phyloP scores from a whole-genome alignment of 64 coral and sea anemone species.

The Hydrozoanthus tunicans region DNA sequence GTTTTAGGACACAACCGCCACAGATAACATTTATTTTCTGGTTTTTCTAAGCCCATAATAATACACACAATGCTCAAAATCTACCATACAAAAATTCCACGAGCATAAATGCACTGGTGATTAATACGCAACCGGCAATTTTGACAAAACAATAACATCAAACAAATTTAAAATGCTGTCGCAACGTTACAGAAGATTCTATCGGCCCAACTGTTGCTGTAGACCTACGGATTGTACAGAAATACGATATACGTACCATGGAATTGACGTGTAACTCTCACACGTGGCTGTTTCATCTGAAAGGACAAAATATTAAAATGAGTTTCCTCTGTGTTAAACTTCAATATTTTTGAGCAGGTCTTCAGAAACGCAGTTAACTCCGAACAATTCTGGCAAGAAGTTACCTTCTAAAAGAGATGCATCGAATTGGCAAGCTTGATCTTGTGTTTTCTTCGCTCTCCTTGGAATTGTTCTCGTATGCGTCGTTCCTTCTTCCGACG shows the following conservation, averaged over 20 bases:
- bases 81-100: slow-evolving; percentile 14
- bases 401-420: slow-evolving; percentile 96
- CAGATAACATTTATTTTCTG: not conserved
- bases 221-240: slow-evolving; percentile 2
- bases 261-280: slow-evolving; percentile 85
- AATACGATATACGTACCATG: slow-evolving; percentile 72
- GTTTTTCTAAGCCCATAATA: not conserved
- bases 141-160: slow-evolving; percentile 66
- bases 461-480: slow-evolving; percentile 92
- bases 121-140: slow-evolving; percentile 47
- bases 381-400: not conserved
- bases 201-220: not conserved
- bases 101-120: slow-evolving; percentile 30
- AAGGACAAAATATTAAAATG: slow-evolving; percentile 69
- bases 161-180: slow-evolving; percentile 31
- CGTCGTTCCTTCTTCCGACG: slow-evolving; percentile 96
- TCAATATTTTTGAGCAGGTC: slow-evolving; percentile 46
- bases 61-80: not conserved
- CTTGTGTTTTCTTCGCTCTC: slow-evolving; percentile 98
- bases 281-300: slow-evolving; percentile 91
- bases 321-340: slow-evolving; percentile 57
- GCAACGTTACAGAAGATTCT: slow-evolving; percentile 15
- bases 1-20: not conserved
- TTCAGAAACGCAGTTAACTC: slow-evolving; percentile 1
- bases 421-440: slow-evolving; percentile 99